Evolutionary conservation across 2,797 vertebrate genomes (phyloP).

Genomic region (Otolemur crassicaudatus): DNA sequence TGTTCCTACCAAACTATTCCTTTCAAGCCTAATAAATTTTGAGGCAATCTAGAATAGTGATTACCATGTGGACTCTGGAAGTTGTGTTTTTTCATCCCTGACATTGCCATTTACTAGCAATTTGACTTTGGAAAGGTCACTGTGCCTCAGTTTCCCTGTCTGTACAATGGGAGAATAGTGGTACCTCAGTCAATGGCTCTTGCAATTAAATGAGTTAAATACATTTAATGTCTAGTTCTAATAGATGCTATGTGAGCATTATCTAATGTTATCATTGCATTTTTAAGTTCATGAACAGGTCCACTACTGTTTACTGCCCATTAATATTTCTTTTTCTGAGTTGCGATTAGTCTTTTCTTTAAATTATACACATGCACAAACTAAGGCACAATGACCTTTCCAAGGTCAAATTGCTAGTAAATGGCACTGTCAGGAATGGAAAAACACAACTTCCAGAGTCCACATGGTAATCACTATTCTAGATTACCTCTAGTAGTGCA

Average conservation of each 20-base stretch:
- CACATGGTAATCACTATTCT: background rate
- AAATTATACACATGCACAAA: constrained; percentile 9
- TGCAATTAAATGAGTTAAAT: constrained; percentile 19
- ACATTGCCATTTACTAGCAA: background rate
- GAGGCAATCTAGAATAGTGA: background rate
- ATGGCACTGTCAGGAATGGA: background rate
- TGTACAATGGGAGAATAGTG: background rate
- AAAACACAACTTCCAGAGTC: background rate
- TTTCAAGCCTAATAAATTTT: background rate
- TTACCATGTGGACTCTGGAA: background rate
- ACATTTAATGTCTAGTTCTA: background rate
- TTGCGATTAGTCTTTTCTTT: constrained; percentile 4
- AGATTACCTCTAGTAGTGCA: background rate
- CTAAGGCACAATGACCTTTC: background rate
- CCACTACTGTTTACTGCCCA: background rate
- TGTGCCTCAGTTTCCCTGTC: background rate
- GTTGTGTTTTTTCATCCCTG: background rate
- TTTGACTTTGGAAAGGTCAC: background rate
- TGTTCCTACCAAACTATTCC: background rate
- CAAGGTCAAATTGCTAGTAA: background rate
- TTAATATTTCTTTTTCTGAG: background rate
- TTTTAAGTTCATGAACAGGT: background rate
- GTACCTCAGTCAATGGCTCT: background rate
- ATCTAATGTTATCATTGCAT: background rate
- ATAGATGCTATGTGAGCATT: background rate